Base-by-base conservation (phyloP, 1,140 invertebrate genomes). In the Sinella curviseta region DNA sequence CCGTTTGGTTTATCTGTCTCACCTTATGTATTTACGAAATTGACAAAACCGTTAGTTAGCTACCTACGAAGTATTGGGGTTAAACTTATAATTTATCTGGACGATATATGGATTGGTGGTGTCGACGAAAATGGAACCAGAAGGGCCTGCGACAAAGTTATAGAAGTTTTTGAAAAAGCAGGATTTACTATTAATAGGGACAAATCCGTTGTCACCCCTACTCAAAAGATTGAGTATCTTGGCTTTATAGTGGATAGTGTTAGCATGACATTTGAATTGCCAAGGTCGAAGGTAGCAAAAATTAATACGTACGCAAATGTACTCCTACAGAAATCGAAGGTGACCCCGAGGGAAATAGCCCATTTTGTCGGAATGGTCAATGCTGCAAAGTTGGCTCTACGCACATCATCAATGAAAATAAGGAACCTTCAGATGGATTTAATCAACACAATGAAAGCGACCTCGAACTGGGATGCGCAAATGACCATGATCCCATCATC, bases 1-100 rank as follows among this genome's bases (percentile, higher is more conserved):
- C 74, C 70, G 1, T 81, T 81, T 76, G 80, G 80, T 0, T 30
- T 81, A 1, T 17, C 70, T 1, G 31, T 76, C 1, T 76, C 80
- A 28, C 80, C 80, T 2, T 75, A 26, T 28, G 36, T 75, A 1
- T 78, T 78, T 36, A 78, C 67, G 28, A 78, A 78, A 35, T 0
- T 81, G 0, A 12, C 77, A n/a, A 78, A 74, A 20, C 77, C 77
- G 0, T 20, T 81, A 0, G 33, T 76, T 1, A 16, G 39, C 14
- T 54, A 3, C 0, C 35, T 81, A 1, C 33, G 80, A 33, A n/a
- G 16, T 17, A 24, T 31, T 16, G 80, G 80, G 1, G 26, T 78
- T 1, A 0, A 20, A 28, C 20, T 77, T 4, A 30, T 81, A 26
- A 17, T 60, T 1, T 81, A 78, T 36, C 55, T 78, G 54, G 80